Evolutionary conservation across 2,888 invertebrate species (phyloP), one percentile per base, ranked within the genome.

Genomic region (Scaeva pyrastri): DNA sequence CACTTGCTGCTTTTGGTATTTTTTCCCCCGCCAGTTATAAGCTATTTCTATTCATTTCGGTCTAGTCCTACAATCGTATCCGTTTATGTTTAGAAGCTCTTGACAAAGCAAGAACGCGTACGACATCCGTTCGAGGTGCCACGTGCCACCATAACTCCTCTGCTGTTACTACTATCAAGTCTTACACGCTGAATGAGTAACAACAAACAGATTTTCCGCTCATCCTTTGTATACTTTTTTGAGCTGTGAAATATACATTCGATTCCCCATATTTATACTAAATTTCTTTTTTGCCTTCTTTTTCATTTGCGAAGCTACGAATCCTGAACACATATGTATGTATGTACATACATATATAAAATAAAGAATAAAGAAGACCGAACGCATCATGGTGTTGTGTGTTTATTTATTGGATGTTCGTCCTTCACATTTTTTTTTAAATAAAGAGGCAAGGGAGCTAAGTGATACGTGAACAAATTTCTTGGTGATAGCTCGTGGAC

Each of bases 151-250:
- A 77, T 70, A 74, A 70, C 60, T 21, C 19, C 41, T 60, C 60
- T 21, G 31, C 56, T 74, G 70, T 82, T 64, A 78, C 86, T 86
- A 82, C 86, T 86, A 77, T 82, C 72, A 77, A 77, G 86, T 86
- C 71, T 82, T 74, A 86, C 77, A 86, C 86, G 86, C 77, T 77
- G 82, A 86, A 82, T 86, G 82, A 77, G 68, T 86, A 82, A 86
- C 82, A 86, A 86, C 86, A 86, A 86, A 86, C 86, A 86, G 86
- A 82, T 86, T 86, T 86, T 86, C 81, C 77, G 82, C 86, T 86
- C 86, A 86, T 86, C 86, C 77, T 82, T 81, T 81, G 60, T 78
- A 70, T 68, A 52, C 72, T 71, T 75, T 52, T 56, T 41, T 71
- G 56, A 60, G 60, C 39, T 60, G 60, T 21, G 21, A 60, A 60